Base-by-base conservation (phyloP, 2,888 invertebrate genomes). In the Ochropacha duplaris region DNA sequence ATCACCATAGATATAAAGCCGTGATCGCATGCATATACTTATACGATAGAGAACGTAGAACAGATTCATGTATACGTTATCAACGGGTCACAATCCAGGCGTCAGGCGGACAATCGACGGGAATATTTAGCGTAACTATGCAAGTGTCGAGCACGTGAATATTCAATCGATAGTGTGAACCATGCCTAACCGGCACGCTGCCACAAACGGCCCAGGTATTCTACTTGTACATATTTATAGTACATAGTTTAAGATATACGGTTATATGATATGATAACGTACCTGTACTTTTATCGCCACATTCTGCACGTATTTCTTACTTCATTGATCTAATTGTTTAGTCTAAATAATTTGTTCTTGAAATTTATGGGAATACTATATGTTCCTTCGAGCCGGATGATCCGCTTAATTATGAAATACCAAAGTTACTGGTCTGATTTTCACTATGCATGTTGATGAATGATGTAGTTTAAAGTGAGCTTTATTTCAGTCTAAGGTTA, bases 91-190 rank as follows among this genome's bases (percentile, higher is more conserved):
- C 57, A 59, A 52, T 57, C 57, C 54, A 55, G 22, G 36, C 57
- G 57, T 50, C 51, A 50, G 39, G 44, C 49, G 60, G 57, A 59
- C 64, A 50, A 50, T 52, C 55, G 31, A 31, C 12, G 56, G 55
- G 68, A 71, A 74, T 78, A 75, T 72, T 77, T 65, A 69, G 66
- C 72, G 64, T 64, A 64, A 65, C 66, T 65, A 68, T 67, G 74
- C 69, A 60, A 72, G 72, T 78, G 76, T 76, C 76, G 75, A 71
- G 61, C 67, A 66, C 68, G 70, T 82, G 78, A 76, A 83, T 84
- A 76, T 78, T 81, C 75, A 85, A 82, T 83, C 82, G 74, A 83
- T 83, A 80, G 81, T 82, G 78, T 82, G 81, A 72, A 69, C 69
- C 66, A 64, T 65, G 68, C 74, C 74, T 72, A 71, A 74, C 62